phyloP scores from a whole-genome alignment of 1,140 invertebrate species.

The Bombus waltoni region DNA sequence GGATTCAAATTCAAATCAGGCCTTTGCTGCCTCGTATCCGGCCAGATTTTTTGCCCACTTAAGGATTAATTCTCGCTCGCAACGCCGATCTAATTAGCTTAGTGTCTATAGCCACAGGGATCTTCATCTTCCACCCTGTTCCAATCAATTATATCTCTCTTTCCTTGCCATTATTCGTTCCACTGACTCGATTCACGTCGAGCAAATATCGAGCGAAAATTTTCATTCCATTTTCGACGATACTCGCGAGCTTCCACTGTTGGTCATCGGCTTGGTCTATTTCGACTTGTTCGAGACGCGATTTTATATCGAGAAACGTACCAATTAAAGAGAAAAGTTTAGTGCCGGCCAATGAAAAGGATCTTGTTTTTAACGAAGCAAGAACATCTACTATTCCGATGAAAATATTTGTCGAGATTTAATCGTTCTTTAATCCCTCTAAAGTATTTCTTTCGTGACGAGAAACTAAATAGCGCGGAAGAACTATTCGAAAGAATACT shows the following conservation, averaged over 20 bases:
- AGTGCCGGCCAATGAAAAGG: no score
- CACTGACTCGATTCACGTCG: constrained; percentile 10
- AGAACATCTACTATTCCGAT: no score
- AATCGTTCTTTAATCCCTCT: no score
- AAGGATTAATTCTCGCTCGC: constrained; percentile 5
- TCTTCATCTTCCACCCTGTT: background rate
- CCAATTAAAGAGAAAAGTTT: no score
- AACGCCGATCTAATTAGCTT: background rate
- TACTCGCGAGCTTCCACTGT: background rate
- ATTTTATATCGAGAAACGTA: background rate
- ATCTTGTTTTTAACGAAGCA: no score
- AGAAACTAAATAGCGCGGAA: no score
- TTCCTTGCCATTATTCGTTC: background rate
- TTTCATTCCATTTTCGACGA: constrained; percentile 22
- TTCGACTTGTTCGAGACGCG: no score
- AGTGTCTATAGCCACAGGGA: background rate
- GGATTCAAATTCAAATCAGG: background rate
- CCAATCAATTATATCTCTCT: constrained; percentile 8
- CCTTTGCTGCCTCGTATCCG: no score
- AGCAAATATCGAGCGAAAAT: constrained; percentile 18
- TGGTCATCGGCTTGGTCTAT: background rate
- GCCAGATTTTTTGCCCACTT: background rate
- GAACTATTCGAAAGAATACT: no score
- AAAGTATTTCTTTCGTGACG: no score
- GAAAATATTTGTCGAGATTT: no score